Conservation (phyloP, 1,140 invertebrate genomes). For the Plodia interpunctella region DNA sequence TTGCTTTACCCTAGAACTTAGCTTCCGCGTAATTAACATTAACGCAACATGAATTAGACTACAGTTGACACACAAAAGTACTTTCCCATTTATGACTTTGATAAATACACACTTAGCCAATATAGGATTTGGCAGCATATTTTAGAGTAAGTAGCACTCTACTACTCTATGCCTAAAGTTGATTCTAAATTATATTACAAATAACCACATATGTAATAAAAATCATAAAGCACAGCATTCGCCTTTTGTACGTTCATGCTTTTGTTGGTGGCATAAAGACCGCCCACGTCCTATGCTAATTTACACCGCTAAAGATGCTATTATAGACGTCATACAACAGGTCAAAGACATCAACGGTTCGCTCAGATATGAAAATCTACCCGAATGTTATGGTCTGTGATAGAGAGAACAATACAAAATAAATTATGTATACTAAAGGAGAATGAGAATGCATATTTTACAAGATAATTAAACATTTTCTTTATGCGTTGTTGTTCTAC, state of each 20-base stretch:
- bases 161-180: no score
- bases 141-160: no score
- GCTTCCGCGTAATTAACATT: no score
- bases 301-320: not conserved
- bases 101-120: no score
- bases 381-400: not conserved
- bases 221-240: not conserved
- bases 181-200: not conserved
- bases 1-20: no score
- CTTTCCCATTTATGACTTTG: no score
- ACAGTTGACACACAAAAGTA: no score
- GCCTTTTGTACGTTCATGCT: not conserved
- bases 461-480: no score
- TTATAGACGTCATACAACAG: not conserved
- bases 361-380: not conserved
- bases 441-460: not conserved
- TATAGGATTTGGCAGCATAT: no score
- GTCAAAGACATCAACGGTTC: conserved; percentile 3
- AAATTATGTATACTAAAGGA: not conserved
- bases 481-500: no score
- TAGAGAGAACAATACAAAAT: not conserved
- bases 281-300: not conserved
- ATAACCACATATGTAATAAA: not conserved
- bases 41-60: no score
- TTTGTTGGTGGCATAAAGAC: not conserved